Conservation (phyloP, 1,140 invertebrate species). For the Lepidurus packardi region DNA sequence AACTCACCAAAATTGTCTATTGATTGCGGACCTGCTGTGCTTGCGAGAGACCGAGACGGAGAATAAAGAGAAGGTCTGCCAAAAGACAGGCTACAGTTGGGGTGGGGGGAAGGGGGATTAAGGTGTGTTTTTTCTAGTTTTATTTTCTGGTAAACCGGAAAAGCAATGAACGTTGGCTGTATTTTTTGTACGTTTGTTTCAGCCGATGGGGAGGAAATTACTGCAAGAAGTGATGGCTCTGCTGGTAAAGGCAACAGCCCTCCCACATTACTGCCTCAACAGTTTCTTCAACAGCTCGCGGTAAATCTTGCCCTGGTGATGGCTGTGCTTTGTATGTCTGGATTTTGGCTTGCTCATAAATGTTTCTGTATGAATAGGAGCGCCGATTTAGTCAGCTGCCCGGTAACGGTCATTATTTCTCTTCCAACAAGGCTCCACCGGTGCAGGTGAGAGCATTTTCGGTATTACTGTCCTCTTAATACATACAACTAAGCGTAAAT, state of each 20-base stretch:
- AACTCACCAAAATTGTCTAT: not conserved
- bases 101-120: not conserved
- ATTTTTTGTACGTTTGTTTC: not conserved
- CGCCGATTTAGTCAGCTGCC: slow-evolving; percentile 20
- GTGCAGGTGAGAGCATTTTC: not conserved
- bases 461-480: not conserved
- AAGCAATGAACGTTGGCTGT: not conserved
- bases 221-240: not conserved
- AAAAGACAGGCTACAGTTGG: not conserved
- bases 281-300: not conserved
- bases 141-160: not conserved
- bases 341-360: not conserved
- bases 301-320: not conserved
- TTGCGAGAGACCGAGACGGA: not conserved
- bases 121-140: not conserved
- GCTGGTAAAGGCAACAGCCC: not conserved
- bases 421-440: not conserved
- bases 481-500: not conserved
- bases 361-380: not conserved
- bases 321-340: not conserved
- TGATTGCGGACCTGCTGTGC: not conserved
- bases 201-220: not conserved
- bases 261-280: not conserved
- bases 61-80: not conserved
- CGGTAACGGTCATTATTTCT: slow-evolving; percentile 1